Evolutionary conservation across 2,113 vertebrate genomes (phyloP), one percentile per base, ranked within the genome.

Genomic region (Carettochelys insculpta): DNA sequence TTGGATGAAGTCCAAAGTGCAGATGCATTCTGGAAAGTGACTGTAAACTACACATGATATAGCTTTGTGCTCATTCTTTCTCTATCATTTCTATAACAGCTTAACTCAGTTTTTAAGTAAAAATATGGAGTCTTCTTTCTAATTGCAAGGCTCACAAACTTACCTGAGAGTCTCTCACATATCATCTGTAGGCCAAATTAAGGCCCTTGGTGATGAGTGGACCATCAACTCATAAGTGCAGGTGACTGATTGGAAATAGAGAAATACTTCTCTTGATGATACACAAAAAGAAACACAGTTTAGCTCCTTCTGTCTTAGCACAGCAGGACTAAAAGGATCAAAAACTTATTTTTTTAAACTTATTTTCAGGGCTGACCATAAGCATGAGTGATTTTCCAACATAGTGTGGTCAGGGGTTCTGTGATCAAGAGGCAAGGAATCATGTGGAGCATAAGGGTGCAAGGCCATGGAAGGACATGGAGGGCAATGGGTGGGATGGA

Each of bases 21-120:
- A 50, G 91, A 79, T 79, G 47, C 17, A 2, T 86, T 78, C 73
- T 79, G 92, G 86, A 31, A 82, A 65, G 65, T 48, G 27, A 88
- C 43, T 80, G 79, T 78, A 73, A 73, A 76, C 82, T 9, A 76
- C 51, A 14, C 1, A 0, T 11, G 31, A 10, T 43, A 1, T 56
- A 41, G 45, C 80, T 75, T 89, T 6, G 0, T n/a, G 48, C 29
- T 50, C 0, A 0, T 45, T 75, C 27, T 52, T 85, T 61, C 47
- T 20, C 20, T 56, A 11, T 27, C 68, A 45, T 5, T 90, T 53
- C 45, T 34, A 8, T 2, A 45, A n/a, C 41, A 83, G 56, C 88
- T 3, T 29, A 1, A 0, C 34, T 85, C 0, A 0, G 2, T 38
- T 89, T 43, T 27, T 48, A 76, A 38, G 34, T 68, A 38, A 92